Evolutionary conservation across 2,797 vertebrate species (phyloP).

Genomic region (Cyclopterus lumpus): DNA sequence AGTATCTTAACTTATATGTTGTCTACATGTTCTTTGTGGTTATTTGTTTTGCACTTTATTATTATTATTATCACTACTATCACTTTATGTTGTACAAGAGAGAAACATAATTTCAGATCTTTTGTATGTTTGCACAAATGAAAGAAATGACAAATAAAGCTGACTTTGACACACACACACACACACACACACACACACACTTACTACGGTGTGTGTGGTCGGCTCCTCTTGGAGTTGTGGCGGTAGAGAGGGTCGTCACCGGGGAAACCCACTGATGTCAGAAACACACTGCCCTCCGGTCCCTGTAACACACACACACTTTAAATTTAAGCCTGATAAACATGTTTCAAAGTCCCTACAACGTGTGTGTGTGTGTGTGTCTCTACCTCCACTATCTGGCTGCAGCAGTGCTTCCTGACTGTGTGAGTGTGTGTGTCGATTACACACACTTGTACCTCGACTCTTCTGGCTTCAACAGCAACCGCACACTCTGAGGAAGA

Average conservation of each 20-base stretch:
- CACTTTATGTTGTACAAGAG: too few relatives aligned
- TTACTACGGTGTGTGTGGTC: slow-evolving; percentile 5
- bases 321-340: too few relatives aligned
- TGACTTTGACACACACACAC: slow-evolving; percentile 11
- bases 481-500: slow-evolving; percentile 23
- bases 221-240: slow-evolving; percentile 28
- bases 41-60: too few relatives aligned
- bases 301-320: slow-evolving; percentile 25
- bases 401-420: slow-evolving; percentile 46
- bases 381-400: slow-evolving; percentile 30
- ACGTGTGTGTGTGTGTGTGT: slow-evolving; percentile 13
- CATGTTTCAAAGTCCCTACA: too few relatives aligned
- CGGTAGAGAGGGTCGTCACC: slow-evolving; percentile 17
- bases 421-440: slow-evolving; percentile 24
- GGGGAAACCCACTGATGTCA: slow-evolving; percentile 32
- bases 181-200: slow-evolving; percentile 72
- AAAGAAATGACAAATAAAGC: too few relatives aligned
- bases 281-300: slow-evolving; percentile 15
- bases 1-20: too few relatives aligned
- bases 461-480: slow-evolving; percentile 7
- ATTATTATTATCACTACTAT: too few relatives aligned
- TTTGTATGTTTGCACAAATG: too few relatives aligned
- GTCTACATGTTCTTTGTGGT: too few relatives aligned
- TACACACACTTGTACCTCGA: slow-evolving; percentile 35
- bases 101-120: too few relatives aligned